phyloP scores from a whole-genome alignment of 2,888 invertebrate species.

The Pasiphila rectangulata region DNA sequence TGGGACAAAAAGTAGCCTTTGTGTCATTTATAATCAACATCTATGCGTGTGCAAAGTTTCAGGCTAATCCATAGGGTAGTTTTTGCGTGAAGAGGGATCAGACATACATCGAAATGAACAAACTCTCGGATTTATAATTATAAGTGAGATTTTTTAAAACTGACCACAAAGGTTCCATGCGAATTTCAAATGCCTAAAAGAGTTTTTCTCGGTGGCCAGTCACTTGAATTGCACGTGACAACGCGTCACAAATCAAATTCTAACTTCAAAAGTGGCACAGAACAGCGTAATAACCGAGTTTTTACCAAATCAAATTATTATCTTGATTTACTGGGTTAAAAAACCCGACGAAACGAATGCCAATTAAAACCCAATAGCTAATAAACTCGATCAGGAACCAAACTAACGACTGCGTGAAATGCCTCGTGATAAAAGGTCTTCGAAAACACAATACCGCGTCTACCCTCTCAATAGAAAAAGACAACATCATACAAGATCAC shows the following conservation, averaged over 20 bases:
- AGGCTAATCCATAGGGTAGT: too few relatives aligned
- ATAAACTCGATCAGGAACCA: conserved; percentile 76
- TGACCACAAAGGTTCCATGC: too few relatives aligned
- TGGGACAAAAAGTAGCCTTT: too few relatives aligned
- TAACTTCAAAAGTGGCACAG: neutral
- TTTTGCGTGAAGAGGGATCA: too few relatives aligned
- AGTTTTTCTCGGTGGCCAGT: neutral
- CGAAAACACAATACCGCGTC: conserved; percentile 77
- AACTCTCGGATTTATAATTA: too few relatives aligned
- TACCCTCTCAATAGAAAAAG: conserved; percentile 65
- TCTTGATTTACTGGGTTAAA: conserved; percentile 32
- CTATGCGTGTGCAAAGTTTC: too few relatives aligned
- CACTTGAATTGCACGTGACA: neutral
- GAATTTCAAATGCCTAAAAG: too few relatives aligned
- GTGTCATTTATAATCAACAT: too few relatives aligned
- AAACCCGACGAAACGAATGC: conserved; percentile 55
- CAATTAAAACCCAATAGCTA: conserved; percentile 75
- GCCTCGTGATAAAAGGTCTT: conserved; percentile 78
- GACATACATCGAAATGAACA: too few relatives aligned
- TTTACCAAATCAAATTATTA: conserved; percentile 27
- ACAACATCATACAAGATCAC: conserved; percentile 71
- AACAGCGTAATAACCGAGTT: conserved; percentile 2
- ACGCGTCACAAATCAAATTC: conserved; percentile 3
- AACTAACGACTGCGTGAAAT: conserved; percentile 74
- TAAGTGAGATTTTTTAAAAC: too few relatives aligned